These are phyloP conservation scores for Sebastes minor DNA, from an alignment of 2,797 vertebrate genomes.

Conservation along the genomic window DNA sequence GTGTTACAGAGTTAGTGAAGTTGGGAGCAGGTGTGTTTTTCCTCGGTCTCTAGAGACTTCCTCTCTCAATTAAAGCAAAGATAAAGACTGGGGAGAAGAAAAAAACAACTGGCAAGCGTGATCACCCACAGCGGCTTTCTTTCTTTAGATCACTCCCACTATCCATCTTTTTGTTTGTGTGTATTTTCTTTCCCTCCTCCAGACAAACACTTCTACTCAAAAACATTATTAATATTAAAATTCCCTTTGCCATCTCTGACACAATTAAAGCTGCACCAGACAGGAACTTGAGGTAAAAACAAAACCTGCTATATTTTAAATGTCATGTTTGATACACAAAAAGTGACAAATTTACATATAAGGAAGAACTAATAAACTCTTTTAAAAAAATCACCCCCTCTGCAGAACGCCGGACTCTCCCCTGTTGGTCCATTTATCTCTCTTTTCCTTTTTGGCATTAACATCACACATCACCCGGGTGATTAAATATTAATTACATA, in stretches of 20 bases:
- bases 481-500: background rate
- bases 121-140: constrained; percentile 2
- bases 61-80: constrained; percentile 40
- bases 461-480: background rate
- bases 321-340: background rate
- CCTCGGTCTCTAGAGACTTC: constrained; percentile 10
- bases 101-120: background rate
- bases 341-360: background rate
- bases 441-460: background rate
- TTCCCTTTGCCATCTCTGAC: background rate
- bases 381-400: background rate
- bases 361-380: background rate
- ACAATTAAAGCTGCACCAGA: background rate
- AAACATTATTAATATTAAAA: background rate
- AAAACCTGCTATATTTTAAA: background rate
- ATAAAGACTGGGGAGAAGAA: constrained; percentile 1
- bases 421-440: background rate
- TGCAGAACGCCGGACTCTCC: background rate
- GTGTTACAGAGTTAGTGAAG: background rate
- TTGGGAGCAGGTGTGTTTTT: constrained; percentile 41
- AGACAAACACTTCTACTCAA: background rate
- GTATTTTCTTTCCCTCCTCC: background rate
- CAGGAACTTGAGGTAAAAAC: background rate
- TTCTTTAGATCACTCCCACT: background rate
- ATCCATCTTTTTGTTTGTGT: background rate